Percentiles rank a stretch among this genome's conserved stretches.
Conservation (phyloP, 2,113 vertebrate species). For the Murina feae region DNA sequence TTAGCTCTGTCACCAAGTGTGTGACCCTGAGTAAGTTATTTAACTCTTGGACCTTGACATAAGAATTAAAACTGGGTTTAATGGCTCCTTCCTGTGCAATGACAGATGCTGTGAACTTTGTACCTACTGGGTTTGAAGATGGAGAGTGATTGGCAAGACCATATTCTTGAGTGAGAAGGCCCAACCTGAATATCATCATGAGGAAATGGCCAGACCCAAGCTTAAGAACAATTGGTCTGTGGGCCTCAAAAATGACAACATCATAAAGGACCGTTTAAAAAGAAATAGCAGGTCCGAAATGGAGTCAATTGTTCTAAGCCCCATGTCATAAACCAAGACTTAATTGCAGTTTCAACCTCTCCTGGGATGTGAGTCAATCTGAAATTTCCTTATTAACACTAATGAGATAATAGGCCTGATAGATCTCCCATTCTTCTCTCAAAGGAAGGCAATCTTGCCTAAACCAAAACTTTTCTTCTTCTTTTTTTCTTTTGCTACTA, state of each 20-base stretch:
- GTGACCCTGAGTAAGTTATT: neutral
- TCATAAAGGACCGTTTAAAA: neutral
- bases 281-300: neutral
- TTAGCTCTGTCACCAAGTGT: neutral
- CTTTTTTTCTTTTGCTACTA: neutral
- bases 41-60: neutral
- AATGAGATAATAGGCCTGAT: neutral
- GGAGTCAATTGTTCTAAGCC: neutral
- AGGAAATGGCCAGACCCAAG: neutral
- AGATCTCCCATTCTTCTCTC: neutral
- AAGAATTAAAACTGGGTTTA: neutral
- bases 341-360: neutral
- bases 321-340: neutral
- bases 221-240: neutral
- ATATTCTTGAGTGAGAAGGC: neutral
- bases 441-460: neutral
- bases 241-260: neutral
- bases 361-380: neutral
- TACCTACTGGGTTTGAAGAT: neutral
- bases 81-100: neutral
- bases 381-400: neutral
- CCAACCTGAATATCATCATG: neutral
- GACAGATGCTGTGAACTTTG: neutral
- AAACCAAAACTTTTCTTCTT: neutral
- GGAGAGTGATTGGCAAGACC: neutral